Percentiles rank a stretch among this genome's conserved stretches.
phyloP scores from a whole-genome alignment of 2,797 vertebrate species.

The Cryptoprocta ferox region DNA sequence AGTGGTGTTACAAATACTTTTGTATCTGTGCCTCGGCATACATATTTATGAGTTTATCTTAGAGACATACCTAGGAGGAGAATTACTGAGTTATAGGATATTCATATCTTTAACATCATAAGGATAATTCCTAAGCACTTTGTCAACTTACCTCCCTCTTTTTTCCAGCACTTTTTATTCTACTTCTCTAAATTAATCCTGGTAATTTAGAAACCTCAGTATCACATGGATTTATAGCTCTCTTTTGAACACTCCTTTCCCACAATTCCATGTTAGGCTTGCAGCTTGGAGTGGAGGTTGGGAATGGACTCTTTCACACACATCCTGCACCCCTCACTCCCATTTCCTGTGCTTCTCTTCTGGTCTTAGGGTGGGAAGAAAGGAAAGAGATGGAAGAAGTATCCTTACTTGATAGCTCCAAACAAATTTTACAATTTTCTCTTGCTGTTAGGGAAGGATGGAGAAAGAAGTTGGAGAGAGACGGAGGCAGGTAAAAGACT shows the following conservation, averaged over 20 bases:
- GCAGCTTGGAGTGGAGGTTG: neutral
- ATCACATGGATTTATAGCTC: neutral
- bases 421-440: neutral
- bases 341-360: neutral
- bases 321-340: accelerated
- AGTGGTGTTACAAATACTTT: neutral
- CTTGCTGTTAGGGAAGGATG: neutral
- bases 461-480: neutral
- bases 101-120: neutral
- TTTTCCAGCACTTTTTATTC: neutral
- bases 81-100: neutral
- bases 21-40: neutral
- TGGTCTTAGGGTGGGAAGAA: neutral
- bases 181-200: neutral
- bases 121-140: neutral
- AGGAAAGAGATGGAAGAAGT: neutral
- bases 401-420: neutral
- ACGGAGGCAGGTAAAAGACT: neutral
- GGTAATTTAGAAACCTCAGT: neutral
- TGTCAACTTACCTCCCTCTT: neutral
- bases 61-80: neutral
- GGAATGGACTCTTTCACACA: neutral
- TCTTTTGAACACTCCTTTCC: neutral
- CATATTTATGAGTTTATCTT: neutral
- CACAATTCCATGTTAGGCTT: neutral